Conservation (phyloP, 2,113 vertebrate genomes). For the Paracyprichromis sp. region DNA sequence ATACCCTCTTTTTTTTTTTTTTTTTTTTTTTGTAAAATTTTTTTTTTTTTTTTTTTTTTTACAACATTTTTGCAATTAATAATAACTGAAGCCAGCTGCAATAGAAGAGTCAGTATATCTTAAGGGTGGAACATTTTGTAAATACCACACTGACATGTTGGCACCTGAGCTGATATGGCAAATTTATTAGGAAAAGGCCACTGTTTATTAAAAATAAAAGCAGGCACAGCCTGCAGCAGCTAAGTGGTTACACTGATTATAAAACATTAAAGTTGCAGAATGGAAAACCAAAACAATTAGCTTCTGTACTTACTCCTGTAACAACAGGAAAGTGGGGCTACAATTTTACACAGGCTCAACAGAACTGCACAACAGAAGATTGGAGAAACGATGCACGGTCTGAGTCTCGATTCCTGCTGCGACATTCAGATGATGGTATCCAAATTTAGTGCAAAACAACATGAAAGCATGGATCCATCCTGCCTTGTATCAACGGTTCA, state of each 20-base stretch:
- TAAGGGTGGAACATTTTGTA: background rate
- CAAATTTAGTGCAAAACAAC: background rate
- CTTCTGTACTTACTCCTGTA: background rate
- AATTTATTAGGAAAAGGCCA: background rate
- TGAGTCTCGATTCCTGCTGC: background rate
- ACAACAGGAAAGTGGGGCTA: background rate
- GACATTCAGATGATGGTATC: background rate
- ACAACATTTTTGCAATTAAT: background rate
- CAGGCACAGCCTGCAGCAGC: background rate
- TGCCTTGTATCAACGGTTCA: background rate
- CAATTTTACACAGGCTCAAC: background rate
- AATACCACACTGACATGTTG: background rate
- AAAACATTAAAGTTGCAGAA: background rate
- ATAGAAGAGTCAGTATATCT: background rate
- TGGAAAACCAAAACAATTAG: background rate
- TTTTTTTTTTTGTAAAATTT: background rate
- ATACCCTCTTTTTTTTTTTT: background rate
- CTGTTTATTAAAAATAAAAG: background rate
- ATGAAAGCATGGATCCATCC: background rate
- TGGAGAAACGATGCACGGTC: background rate
- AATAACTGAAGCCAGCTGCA: background rate
- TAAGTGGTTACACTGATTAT: background rate
- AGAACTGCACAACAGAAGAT: background rate
- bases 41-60: background rate
- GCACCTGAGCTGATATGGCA: background rate